Base-by-base conservation (phyloP, 2,888 invertebrate species). In the Crioceris asparagi region DNA sequence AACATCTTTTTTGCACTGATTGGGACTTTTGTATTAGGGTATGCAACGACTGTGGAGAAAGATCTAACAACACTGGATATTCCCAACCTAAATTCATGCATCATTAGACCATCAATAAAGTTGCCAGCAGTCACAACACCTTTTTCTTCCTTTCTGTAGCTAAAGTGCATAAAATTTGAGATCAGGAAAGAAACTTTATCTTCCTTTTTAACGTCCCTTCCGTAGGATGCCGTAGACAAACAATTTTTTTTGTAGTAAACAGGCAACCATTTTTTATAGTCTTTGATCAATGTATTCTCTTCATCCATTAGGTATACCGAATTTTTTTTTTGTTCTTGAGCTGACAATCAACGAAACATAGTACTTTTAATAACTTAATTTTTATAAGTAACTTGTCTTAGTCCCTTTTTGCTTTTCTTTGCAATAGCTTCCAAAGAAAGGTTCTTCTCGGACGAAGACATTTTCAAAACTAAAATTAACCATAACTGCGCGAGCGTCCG, bases 241-340 rank as follows among this genome's bases (percentile, higher is more conserved):
- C 4, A 25, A n/a, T 11, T 25, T 25, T 25, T 25, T 25, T 25
- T 6, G 25, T 21, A 21, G 25, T 25, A 25, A 25, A 25, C 6
- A 12, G 25, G 25, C 25, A n/a, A 25, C 25, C 25, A 25, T 25
- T 25, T 25, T 25, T 25, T 25, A 25, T 25, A 25, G 25, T 25
- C 25, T 3, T 25, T 25, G 3, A 25, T 25, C 25, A 6, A 6
- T 25, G 25, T 25, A 25, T 25, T 25, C n/a, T n/a, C n/a, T 25
- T 25, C 25, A 25, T 25, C 25, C 25, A 25, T 25, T 25, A 25
- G 6, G 25, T 25, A 25, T 25, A 25, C 25, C 4, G 3, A n/a
- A n/a, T 11, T 25, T 25, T n/a, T 25, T 25, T 21, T 25, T 25
- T 4, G 4, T 25, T 11, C 25, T 25, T 25, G 25, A n/a, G 12